Evolutionary conservation across 2,888 invertebrate species (phyloP), one percentile per base, ranked within the genome.

Genomic region (Caenorhabditis macrosperma): DNA sequence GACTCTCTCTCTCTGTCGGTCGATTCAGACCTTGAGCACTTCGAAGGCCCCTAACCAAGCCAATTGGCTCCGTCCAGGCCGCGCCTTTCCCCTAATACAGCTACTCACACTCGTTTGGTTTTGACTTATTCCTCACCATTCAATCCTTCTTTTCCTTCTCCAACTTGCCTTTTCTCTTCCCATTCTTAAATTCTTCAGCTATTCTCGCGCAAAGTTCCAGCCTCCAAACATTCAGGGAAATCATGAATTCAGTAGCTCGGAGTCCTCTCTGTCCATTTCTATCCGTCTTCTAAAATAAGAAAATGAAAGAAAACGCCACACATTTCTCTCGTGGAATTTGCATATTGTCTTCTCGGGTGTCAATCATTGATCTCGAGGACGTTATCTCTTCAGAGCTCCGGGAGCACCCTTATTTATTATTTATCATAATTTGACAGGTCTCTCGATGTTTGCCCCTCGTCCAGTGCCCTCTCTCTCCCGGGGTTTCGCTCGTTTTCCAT

Each of bases 391-490:
- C 67, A 46, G 20, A 20, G 7, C 46, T 9, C 20, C n/a, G 20
- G 46, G 46, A 38, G 48, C 48, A 46, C 50, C 46, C 44, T 24
- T 33, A 63, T 72, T 46, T 55, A 72, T 72, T 41, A 72, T 72
- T 63, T 35, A 72, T 72, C 57, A 71, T 46, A 63, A 48, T 50
- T 57, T 64, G 72, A 72, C 72, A 72, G 72, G 72, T 72, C 63
- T 64, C 72, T 35, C 48, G 7, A 44, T 61, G 52, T 72, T 63
- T 55, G 61, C 38, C 55, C 50, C 38, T 22, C 63, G 17, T 20
- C 26, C 41, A 52, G 28, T 26, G 33, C 20, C 17, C 50, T n/a
- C 28, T 33, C 50, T 24, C 46, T 7, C 22, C 20, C 52, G 3
- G 9, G n/a, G 15, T 4, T 22, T 33, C 35, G 41, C 50, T 35